Conservation (phyloP, 1,140 invertebrate genomes). For the Pectinophora gossypiella region DNA sequence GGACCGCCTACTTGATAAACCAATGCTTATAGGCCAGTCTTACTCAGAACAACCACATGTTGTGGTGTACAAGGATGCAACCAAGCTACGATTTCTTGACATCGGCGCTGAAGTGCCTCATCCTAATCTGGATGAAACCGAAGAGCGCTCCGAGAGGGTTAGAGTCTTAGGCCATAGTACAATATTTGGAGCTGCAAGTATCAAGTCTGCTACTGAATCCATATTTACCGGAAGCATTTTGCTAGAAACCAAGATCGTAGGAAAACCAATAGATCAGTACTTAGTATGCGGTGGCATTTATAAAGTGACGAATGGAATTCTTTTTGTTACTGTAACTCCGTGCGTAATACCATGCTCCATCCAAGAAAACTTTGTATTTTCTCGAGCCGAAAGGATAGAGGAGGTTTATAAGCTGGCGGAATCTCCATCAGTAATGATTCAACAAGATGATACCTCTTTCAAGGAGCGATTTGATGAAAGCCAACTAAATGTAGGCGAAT, state of each 20-base stretch:
- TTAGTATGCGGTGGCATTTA: conserved; percentile 13
- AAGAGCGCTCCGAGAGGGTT: conserved; percentile 2
- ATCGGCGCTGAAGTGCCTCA: conserved; percentile 5
- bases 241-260: conserved; percentile 11
- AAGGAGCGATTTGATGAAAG: not conserved
- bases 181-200: conserved; percentile 7
- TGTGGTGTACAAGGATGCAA: conserved; percentile 13
- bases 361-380: conserved; percentile 12
- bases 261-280: conserved; percentile 12
- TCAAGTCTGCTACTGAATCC: conserved; percentile 5
- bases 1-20: conserved; percentile 13
- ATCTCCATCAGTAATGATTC: not conserved
- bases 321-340: conserved; percentile 8
- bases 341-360: conserved; percentile 8
- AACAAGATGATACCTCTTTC: not conserved
- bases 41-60: conserved; percentile 21
- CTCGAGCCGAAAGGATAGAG: conserved; percentile 10
- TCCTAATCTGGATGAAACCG: not conserved
- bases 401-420: not conserved
- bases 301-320: conserved; percentile 3
- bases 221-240: conserved; percentile 8
- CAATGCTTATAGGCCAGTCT: conserved; percentile 15
- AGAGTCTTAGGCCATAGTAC: not conserved
- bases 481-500: not conserved
- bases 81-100: conserved; percentile 11